These are phyloP conservation scores for Cirrhinus mrigala DNA, from an alignment of 2,797 vertebrate species.

Conservation along the genomic window DNA sequence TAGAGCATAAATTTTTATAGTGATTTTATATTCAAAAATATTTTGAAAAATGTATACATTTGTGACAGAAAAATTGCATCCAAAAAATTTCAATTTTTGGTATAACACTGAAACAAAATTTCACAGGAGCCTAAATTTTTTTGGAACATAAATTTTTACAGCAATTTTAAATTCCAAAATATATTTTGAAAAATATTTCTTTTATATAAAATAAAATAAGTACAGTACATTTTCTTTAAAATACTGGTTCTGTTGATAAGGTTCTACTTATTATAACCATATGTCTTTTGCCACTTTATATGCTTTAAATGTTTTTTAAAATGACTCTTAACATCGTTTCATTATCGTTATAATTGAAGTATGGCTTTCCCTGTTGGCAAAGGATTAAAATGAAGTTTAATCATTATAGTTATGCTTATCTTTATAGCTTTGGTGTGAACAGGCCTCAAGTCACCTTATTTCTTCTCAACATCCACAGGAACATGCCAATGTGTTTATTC, in stretches of 20 bases:
- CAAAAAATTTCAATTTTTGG: no score
- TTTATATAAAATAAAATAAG: not conserved
- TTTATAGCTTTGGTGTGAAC: not conserved
- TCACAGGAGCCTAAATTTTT: no score
- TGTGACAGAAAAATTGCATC: no score
- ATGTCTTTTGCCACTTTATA: not conserved
- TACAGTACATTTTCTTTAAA: not conserved
- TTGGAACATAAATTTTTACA: no score
- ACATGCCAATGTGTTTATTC: slow-evolving; percentile 19
- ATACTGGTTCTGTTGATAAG: not conserved
- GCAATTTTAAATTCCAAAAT: no score
- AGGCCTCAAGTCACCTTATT: not conserved
- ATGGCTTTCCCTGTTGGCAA: not conserved
- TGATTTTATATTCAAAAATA: no score
- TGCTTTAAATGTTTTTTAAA: not conserved
- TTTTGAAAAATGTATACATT: no score
- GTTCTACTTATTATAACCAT: not conserved
- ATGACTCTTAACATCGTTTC: not conserved
- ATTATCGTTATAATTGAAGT: not conserved
- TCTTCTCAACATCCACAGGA: not conserved
- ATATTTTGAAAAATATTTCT: not conserved
- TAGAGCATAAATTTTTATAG: not conserved
- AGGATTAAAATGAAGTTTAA: not conserved
- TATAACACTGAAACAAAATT: no score
- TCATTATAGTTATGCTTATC: not conserved